A percentile compares a stretch with the other conserved stretches of the same genome.
phyloP scores from a whole-genome alignment of 1,140 invertebrate species.

The Bombus impatiens region DNA sequence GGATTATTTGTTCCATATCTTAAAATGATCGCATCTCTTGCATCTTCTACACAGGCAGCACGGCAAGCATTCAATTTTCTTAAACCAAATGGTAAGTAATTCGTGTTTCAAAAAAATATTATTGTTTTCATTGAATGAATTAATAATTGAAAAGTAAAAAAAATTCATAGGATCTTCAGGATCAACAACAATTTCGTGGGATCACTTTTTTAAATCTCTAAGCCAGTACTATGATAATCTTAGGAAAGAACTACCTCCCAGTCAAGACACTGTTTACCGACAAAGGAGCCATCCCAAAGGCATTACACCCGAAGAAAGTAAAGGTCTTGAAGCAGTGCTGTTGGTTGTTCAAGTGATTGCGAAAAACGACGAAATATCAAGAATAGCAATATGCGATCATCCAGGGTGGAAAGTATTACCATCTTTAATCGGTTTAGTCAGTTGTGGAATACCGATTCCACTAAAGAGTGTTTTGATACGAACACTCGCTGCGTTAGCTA shows the following conservation, averaged over 20 bases:
- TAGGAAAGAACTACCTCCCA: constrained; percentile 86
- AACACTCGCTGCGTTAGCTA: constrained; percentile 90
- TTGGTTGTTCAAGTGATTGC: constrained; percentile 90
- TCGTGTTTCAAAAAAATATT: neutral
- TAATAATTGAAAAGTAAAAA: neutral
- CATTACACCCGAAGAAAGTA: constrained; percentile 93
- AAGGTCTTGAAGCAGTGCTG: constrained; percentile 92
- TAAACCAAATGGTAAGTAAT: constrained; percentile 86
- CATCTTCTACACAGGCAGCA: constrained; percentile 88
- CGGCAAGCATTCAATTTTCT: constrained; percentile 93
- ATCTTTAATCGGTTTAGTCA: constrained; percentile 90
- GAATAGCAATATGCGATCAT: constrained; percentile 92
- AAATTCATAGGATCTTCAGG: constrained; percentile 76
- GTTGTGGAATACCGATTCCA: constrained; percentile 91
- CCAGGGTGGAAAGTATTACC: constrained; percentile 92
- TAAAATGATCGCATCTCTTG: constrained; percentile 92
- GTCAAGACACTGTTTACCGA: constrained; percentile 86
- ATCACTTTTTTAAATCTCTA: constrained; percentile 94
- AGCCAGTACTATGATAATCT: constrained; percentile 88
- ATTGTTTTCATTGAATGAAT: neutral
- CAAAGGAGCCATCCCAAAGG: constrained; percentile 84
- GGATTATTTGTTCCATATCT: constrained; percentile 94
- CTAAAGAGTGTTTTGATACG: constrained; percentile 92
- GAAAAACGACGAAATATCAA: constrained; percentile 89
- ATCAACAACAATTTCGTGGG: constrained; percentile 88